Evolutionary conservation across 2,888 invertebrate species (phyloP).

Genomic region (Tiliacea citrago): DNA sequence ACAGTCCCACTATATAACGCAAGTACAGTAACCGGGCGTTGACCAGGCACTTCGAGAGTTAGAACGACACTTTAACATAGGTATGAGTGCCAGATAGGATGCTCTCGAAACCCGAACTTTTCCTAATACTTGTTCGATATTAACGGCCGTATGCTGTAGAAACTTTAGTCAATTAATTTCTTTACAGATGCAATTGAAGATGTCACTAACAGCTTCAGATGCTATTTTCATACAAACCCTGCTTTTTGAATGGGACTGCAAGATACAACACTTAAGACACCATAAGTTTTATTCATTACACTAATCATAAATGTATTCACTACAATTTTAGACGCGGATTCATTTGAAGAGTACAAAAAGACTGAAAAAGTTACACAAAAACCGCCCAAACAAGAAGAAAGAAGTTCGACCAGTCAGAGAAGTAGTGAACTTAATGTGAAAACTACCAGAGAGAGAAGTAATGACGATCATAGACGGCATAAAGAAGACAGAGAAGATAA

Average conservation of each 20-base stretch:
- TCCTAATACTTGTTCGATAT: background rate
- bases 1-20: background rate
- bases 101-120: background rate
- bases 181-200: slow-evolving; percentile 77
- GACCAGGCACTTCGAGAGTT: background rate
- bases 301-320: slow-evolving; percentile 34
- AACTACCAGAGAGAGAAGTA: slow-evolving; percentile 41
- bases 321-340: slow-evolving; percentile 91
- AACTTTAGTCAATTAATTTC: slow-evolving; percentile 59
- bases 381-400: slow-evolving; percentile 75
- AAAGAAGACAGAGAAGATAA: slow-evolving; percentile 70
- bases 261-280: slow-evolving; percentile 71
- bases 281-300: slow-evolving; percentile 34
- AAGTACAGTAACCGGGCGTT: background rate
- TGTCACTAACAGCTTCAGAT: slow-evolving; percentile 72
- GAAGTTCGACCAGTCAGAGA: slow-evolving; percentile 71
- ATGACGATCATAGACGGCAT: slow-evolving; percentile 63
- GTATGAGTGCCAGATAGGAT: background rate
- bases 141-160: slow-evolving; percentile 8
- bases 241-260: slow-evolving; percentile 66
- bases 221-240: slow-evolving; percentile 68
- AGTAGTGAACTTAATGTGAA: slow-evolving; percentile 66
- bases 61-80: too few species aligned
- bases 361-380: slow-evolving; percentile 78
- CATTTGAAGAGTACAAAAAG: slow-evolving; percentile 93